These are phyloP conservation scores for Dendrocopos noguchii DNA, from an alignment of 2,113 vertebrate genomes.

Conservation along the genomic window DNA sequence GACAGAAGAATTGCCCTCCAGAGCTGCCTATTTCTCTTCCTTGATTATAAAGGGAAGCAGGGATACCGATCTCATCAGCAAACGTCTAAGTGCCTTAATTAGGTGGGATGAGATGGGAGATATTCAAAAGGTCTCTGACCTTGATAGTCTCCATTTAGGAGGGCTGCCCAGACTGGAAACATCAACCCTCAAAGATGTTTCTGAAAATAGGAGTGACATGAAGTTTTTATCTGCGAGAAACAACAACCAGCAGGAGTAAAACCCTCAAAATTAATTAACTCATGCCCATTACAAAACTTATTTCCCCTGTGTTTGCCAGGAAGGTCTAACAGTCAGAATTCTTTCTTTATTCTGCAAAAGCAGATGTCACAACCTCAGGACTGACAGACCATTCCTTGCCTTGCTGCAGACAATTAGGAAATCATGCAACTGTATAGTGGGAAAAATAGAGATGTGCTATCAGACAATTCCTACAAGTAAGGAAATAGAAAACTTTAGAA, in stretches of 20 bases:
- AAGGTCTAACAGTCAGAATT: neutral
- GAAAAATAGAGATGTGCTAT: neutral
- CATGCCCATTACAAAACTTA: neutral
- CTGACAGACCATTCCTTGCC: neutral
- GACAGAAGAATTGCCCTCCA: neutral
- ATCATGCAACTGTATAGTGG: neutral
- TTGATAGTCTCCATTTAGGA: neutral
- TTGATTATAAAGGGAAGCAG: neutral
- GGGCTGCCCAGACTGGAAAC: neutral
- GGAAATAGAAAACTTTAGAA: accelerated
- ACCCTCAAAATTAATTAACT: neutral
- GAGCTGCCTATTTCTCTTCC: neutral
- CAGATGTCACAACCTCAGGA: neutral
- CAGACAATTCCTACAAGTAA: neutral
- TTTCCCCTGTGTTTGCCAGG: neutral
- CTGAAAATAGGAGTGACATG: neutral
- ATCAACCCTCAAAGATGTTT: neutral
- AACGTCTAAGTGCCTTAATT: neutral
- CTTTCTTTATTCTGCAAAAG: neutral
- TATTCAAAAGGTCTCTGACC: neutral
- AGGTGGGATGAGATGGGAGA: neutral
- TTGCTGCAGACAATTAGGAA: neutral
- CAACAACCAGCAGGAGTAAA: neutral
- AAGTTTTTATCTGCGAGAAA: neutral
- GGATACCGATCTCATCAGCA: neutral